Percentiles rank a stretch among this genome's conserved stretches.
Evolutionary conservation across 1,140 invertebrate species (phyloP).

Genomic region (Drosophila guanche): DNA sequence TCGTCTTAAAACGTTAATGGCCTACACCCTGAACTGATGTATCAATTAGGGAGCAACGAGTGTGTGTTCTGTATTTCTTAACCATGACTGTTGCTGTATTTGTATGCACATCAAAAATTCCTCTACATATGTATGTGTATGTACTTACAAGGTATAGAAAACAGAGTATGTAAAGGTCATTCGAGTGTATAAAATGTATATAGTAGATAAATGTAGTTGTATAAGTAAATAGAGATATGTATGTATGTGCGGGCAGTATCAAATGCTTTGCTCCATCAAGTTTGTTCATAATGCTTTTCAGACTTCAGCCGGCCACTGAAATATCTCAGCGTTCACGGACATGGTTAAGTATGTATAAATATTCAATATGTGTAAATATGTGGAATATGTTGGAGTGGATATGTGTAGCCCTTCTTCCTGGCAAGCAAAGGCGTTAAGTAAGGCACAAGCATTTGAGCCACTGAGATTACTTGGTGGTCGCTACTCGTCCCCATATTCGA

Average conservation of each 20-base stretch:
- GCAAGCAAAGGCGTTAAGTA: constrained; percentile 63
- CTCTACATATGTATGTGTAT: constrained; percentile 19
- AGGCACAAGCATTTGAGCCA: constrained; percentile 62
- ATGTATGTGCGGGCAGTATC: constrained; percentile 23
- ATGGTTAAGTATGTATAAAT: constrained; percentile 11
- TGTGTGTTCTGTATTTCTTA: constrained; percentile 40
- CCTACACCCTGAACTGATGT: not conserved
- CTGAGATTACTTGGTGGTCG: constrained; percentile 59
- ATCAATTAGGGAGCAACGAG: constrained; percentile 42
- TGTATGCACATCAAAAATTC: constrained; percentile 49
- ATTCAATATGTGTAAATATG: constrained; percentile 15
- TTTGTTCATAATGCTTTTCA: constrained; percentile 32
- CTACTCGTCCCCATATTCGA: constrained; percentile 28
- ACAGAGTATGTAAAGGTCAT: constrained; percentile 46
- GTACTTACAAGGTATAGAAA: constrained; percentile 28
- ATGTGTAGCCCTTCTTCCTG: constrained; percentile 33
- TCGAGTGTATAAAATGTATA: constrained; percentile 48
- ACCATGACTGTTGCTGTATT: constrained; percentile 72
- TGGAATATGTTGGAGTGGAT: constrained; percentile 4
- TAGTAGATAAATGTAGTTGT: constrained; percentile 2
- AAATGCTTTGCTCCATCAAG: constrained; percentile 32
- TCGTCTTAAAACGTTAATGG: constrained; percentile 3
- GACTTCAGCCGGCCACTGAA: constrained; percentile 19
- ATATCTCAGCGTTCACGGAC: constrained; percentile 3
- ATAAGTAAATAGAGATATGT: constrained; percentile 32